Conservation (phyloP, 2,113 vertebrate species). For the Mormyrus iriodes region DNA sequence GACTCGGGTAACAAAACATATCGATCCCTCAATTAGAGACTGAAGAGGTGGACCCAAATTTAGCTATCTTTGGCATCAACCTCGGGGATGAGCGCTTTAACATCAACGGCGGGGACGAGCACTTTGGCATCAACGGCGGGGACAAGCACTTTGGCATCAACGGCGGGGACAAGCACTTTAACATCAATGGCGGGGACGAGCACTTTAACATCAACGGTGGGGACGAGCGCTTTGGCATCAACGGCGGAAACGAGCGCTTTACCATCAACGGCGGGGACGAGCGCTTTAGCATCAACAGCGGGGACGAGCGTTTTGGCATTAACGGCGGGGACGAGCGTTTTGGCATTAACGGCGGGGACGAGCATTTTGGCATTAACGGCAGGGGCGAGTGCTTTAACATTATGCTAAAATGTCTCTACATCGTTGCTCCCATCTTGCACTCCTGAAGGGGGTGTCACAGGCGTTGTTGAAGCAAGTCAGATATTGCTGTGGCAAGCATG, state of each 20-base stretch:
- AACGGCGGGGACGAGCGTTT: not conserved
- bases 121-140: not conserved
- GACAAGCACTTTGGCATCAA: not conserved
- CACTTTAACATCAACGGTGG: not conserved
- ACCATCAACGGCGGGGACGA: not conserved
- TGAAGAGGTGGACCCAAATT: conserved; percentile 60
- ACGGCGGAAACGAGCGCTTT: no score
- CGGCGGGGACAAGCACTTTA: not conserved
- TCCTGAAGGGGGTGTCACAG: conserved; percentile 37
- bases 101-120: not conserved
- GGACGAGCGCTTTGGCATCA: not conserved
- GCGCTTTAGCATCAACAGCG: not conserved
- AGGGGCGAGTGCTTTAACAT: conserved; percentile 15
- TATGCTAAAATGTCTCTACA: conserved; percentile 11
- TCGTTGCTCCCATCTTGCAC: conserved; percentile 20
- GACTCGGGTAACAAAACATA: conserved; percentile 55
- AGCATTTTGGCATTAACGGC: conserved; percentile 30
- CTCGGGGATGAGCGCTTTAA: no score
- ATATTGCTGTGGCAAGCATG: conserved; percentile 28
- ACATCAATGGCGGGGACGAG: not conserved
- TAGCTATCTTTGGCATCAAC: conserved; percentile 27
- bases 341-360: not conserved
- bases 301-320: not conserved
- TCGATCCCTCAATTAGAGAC: conserved; percentile 63
- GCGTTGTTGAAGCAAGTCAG: conserved; percentile 26